phyloP scores from a whole-genome alignment of 1,140 invertebrate genomes.

The Dendrolimus punctatus region DNA sequence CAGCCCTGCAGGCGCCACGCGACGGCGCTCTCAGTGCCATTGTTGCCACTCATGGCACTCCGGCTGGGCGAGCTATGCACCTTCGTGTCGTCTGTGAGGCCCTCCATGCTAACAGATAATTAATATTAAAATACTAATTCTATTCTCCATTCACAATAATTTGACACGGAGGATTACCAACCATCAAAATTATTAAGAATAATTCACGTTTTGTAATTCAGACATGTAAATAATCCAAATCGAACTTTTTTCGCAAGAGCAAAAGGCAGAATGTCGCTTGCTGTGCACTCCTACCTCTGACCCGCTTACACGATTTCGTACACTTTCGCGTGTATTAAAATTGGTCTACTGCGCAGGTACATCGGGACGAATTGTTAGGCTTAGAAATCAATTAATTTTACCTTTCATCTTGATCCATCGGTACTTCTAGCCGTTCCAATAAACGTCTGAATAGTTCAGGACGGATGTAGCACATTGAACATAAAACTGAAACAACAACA shows the following conservation, averaged over 20 bases:
- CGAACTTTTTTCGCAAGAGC: too few species aligned
- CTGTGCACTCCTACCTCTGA: too few species aligned
- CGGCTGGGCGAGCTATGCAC: constrained; percentile 69
- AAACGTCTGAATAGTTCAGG: constrained; percentile 83
- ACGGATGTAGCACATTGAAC: constrained; percentile 87
- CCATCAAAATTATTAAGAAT: too few species aligned
- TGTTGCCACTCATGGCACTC: constrained; percentile 38
- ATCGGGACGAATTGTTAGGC: too few species aligned
- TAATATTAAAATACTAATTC: background rate
- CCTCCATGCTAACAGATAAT: constrained; percentile 51
- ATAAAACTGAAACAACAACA: constrained; percentile 77
- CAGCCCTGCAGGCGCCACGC: constrained; percentile 73
- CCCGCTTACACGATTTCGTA: too few species aligned
- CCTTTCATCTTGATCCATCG: constrained; percentile 65
- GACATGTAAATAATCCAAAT: too few species aligned
- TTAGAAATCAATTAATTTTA: constrained; percentile 10
- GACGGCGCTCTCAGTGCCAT: constrained; percentile 13
- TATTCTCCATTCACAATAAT: too few species aligned
- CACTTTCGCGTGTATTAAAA: too few species aligned
- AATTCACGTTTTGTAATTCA: too few species aligned
- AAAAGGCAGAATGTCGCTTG: too few species aligned
- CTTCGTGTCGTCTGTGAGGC: constrained; percentile 82
- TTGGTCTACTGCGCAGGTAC: too few species aligned
- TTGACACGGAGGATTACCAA: too few species aligned
- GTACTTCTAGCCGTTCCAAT: constrained; percentile 81